Evolutionary conservation across 2,888 invertebrate species (phyloP).

Genomic region (Dasysyrphus albostriatus): DNA sequence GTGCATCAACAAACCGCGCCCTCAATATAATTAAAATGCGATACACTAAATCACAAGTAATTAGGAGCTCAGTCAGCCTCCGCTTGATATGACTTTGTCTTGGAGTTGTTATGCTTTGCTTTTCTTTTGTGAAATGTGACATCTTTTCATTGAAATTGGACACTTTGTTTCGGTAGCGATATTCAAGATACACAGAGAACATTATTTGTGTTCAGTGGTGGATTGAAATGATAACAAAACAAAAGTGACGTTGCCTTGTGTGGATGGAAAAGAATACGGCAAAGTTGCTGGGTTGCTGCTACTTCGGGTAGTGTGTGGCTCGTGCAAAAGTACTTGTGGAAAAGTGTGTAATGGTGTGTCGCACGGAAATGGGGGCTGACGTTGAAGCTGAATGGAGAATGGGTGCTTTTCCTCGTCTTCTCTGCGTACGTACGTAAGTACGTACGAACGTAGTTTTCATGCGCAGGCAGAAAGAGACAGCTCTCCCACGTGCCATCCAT

Average conservation of each 20-base stretch:
- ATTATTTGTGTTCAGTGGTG: slow-evolving; percentile 42
- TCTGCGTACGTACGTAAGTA: slow-evolving; percentile 63
- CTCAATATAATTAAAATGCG: slow-evolving; percentile 37
- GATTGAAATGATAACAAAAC: slow-evolving; percentile 49
- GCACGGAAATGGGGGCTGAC: slow-evolving; percentile 72
- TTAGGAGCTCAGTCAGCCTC: slow-evolving; percentile 48
- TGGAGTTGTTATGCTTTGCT: slow-evolving; percentile 24
- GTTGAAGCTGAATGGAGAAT: slow-evolving; percentile 53
- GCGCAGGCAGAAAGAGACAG: slow-evolving; percentile 74
- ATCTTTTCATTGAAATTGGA: slow-evolving; percentile 22
- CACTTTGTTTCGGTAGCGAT: slow-evolving; percentile 28
- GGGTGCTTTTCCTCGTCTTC: slow-evolving; percentile 67
- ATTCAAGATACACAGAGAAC: slow-evolving; percentile 12
- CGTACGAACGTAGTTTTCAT: slow-evolving; percentile 59
- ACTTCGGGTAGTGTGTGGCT: slow-evolving; percentile 31
- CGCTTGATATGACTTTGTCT: slow-evolving; percentile 37
- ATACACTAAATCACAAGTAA: slow-evolving; percentile 59
- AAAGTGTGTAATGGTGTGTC: slow-evolving; percentile 49
- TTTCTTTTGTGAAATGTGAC: slow-evolving; percentile 6
- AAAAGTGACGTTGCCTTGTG: slow-evolving; percentile 58
- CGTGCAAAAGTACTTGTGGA: slow-evolving; percentile 35
- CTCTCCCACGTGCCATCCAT: slow-evolving; percentile 41
- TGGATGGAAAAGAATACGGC: slow-evolving; percentile 21
- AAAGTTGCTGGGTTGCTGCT: slow-evolving; percentile 7
- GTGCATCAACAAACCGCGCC: slow-evolving; percentile 58